These are phyloP conservation scores for Tuta absoluta DNA, from an alignment of 2,888 invertebrate genomes.

Conservation along the genomic window DNA sequence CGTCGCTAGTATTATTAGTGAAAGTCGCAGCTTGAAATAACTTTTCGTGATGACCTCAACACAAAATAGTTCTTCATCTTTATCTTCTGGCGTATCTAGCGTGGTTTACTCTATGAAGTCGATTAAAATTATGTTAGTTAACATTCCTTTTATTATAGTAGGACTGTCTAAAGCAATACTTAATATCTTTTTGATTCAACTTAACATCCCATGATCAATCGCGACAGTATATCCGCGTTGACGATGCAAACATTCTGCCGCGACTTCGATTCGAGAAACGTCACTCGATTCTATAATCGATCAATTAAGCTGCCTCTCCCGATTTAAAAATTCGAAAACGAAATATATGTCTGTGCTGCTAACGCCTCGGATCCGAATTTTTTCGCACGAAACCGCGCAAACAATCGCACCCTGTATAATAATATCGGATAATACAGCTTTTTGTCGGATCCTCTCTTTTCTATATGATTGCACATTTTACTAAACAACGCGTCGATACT, in stretches of 20 bases:
- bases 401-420: slow-evolving; percentile 60
- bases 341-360: slow-evolving; percentile 42
- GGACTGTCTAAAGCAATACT: no score
- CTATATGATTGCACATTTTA: slow-evolving; percentile 75
- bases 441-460: slow-evolving; percentile 59
- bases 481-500: slow-evolving; percentile 60
- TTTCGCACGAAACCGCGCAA: slow-evolving; percentile 60
- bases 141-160: no score
- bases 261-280: slow-evolving; percentile 38
- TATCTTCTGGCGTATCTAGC: no score
- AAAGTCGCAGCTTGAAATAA: no score
- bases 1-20: no score
- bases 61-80: no score
- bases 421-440: slow-evolving; percentile 64
- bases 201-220: slow-evolving; percentile 44
- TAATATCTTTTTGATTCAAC: slow-evolving; percentile 33
- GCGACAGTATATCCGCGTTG: slow-evolving; percentile 31
- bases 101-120: no score
- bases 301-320: slow-evolving; percentile 55
- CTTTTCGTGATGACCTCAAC: no score
- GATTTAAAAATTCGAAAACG: slow-evolving; percentile 45
- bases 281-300: slow-evolving; percentile 55
- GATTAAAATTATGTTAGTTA: no score
- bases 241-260: slow-evolving; percentile 46
- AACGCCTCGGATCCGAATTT: slow-evolving; percentile 47